Evolutionary conservation across 30 jellyfish, hydroid and myxozoan genomes (phyloP).

Genomic region (Hydra vulgaris): DNA sequence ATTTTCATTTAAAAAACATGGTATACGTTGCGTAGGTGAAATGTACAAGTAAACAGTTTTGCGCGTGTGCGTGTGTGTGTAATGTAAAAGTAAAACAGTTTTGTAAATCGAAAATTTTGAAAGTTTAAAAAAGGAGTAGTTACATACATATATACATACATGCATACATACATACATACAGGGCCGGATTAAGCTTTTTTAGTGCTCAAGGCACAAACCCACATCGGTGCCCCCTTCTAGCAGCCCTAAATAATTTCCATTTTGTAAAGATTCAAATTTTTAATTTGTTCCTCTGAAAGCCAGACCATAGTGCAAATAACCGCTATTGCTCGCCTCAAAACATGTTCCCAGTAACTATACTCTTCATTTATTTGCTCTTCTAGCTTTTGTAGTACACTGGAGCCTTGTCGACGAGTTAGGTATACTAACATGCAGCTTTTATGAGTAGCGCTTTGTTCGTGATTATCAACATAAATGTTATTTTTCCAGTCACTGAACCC

Average conservation of each 20-base stretch:
- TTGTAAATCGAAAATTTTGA: too few relatives aligned
- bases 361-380: constrained; percentile 31
- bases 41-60: too few relatives aligned
- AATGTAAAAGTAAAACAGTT: too few relatives aligned
- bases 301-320: constrained; percentile 12
- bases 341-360: constrained; percentile 22
- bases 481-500: constrained; percentile 4
- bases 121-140: too few relatives aligned
- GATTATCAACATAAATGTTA: constrained; percentile 23
- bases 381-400: constrained; percentile 23
- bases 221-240: too few relatives aligned
- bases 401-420: constrained; percentile 32
- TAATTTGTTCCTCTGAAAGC: constrained; percentile 13
- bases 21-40: too few relatives aligned
- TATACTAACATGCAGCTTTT: constrained; percentile 10
- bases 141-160: too few relatives aligned
- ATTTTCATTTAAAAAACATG: too few relatives aligned
- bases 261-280: constrained; percentile 8
- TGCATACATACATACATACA: too few relatives aligned
- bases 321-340: constrained; percentile 1
- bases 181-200: too few relatives aligned
- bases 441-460: constrained; percentile 24
- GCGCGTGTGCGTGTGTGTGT: too few relatives aligned
- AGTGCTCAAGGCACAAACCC: too few relatives aligned
- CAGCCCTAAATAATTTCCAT: constrained; percentile 9